Base-by-base conservation (phyloP, 92 coral and sea anemone species). In the Bergia puertoricense region DNA sequence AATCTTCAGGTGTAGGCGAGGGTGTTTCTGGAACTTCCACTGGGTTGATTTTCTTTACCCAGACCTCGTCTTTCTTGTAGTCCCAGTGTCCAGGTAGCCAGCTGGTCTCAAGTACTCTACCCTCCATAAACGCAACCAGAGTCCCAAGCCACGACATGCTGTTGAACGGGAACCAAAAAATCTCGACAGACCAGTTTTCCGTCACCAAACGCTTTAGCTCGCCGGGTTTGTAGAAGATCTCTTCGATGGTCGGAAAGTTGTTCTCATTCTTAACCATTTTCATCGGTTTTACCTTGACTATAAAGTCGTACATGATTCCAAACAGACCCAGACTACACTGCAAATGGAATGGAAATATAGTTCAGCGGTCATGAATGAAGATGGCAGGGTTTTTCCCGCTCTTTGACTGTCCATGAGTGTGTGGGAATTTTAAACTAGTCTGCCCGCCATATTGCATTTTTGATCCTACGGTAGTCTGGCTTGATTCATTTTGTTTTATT, bases 81-180 rank as follows among this genome's bases (percentile, higher is more conserved):
- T 90, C 81, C 94, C 92, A 89, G 36, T 22, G 23, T 44, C n/a
- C 68, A 11, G 71, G 59, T 6, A 43, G 40, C 1, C 1, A 11
- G 48, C 18, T 2, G 41, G 14, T 0, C 18, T 43, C 44, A 15
- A 30, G 8, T 43, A 41, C 38, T 43, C 81, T 88, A 41, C 83
- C 83, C 51, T 65, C 44, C 50, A 0, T 39, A 45, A 84, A 84
- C n/a, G 87, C 78, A 1, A 44, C 16, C 43, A 84, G 40, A 15
- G 87, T 84, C 40, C 67, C 87, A 16, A 41, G 5, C 94, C 94
- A 92, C 36, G 57, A 50, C 89, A 92, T 42, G 43, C 94, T 92
- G 84, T 92, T 92, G 39, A 86, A 92, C 9, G 93, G 93, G 71
- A 92, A 90, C 94, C 94, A 92, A 54, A 92, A 92, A 79, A 92